Evolutionary conservation across 2,113 vertebrate species (phyloP).

Genomic region (Tonatia bakeri): DNA sequence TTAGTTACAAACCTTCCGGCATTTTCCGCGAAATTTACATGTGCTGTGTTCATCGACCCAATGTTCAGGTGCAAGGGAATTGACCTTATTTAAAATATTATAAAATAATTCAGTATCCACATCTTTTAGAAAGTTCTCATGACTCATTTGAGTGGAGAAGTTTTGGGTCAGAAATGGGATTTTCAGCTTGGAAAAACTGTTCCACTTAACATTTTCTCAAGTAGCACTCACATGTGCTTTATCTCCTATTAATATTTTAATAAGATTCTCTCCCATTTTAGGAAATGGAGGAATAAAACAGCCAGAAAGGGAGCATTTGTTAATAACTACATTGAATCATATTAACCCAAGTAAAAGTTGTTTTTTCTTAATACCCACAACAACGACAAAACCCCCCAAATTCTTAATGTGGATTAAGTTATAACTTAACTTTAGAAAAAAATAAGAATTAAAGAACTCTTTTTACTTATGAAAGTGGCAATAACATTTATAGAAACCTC

Average conservation of each 20-base stretch:
- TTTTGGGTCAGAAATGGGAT: not conserved
- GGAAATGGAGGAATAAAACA: not conserved
- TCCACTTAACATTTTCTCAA: not conserved
- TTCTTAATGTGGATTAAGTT: not conserved
- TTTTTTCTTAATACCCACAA: not conserved
- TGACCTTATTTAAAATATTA: not conserved
- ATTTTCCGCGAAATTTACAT: constrained; percentile 19
- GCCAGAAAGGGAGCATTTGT: not conserved
- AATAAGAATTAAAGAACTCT: not conserved
- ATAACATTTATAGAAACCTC: not conserved
- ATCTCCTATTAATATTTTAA: not conserved
- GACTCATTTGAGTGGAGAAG: not conserved
- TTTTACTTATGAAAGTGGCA: not conserved
- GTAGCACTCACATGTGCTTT: not conserved
- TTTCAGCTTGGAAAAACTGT: not conserved
- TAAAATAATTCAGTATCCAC: not conserved
- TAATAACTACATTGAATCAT: not conserved
- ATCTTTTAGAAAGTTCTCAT: not conserved
- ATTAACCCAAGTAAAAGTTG: not conserved
- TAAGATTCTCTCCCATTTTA: not conserved
- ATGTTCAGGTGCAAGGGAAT: not conserved
- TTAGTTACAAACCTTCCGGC: constrained; percentile 3
- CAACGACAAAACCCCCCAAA: not conserved
- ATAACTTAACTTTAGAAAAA: not conserved
- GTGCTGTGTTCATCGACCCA: not conserved